A percentile compares a stretch with the other conserved stretches of the same genome.
Conservation (phyloP, 2,888 invertebrate species). For the Rosalia funebris region DNA sequence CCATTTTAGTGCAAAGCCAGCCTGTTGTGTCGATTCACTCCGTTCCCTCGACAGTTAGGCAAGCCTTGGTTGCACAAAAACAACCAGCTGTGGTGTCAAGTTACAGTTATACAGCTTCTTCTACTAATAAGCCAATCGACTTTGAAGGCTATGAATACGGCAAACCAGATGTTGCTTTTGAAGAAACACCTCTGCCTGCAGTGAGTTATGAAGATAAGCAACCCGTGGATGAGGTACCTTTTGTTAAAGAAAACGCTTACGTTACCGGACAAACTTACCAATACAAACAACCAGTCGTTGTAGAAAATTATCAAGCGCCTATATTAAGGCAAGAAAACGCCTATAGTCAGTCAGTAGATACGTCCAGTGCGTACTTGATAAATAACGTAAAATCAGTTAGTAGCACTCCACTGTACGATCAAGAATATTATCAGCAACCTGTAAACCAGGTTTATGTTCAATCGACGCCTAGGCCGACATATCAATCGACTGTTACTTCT, state of each 20-base stretch:
- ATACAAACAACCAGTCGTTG: constrained; percentile 18
- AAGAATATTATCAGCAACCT: constrained; percentile 2
- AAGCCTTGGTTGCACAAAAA: constrained; percentile 22
- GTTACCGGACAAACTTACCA: constrained; percentile 48
- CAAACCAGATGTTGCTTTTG: constrained; percentile 55
- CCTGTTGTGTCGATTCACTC: constrained; percentile 17
- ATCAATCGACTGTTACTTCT: constrained; percentile 61
- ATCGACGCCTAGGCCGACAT: constrained; percentile 58
- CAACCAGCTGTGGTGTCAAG: constrained; percentile 52
- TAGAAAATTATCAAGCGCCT: constrained; percentile 37
- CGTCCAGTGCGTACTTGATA: constrained; percentile 10
- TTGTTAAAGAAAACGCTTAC: constrained; percentile 58
- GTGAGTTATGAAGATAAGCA: constrained; percentile 43
- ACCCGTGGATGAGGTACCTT: constrained; percentile 55
- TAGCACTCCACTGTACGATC: constrained; percentile 18
- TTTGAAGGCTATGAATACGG: constrained; percentile 49
- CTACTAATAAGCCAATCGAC: constrained; percentile 26
- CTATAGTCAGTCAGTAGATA: constrained; percentile 26
- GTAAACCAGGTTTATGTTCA: constrained; percentile 33
- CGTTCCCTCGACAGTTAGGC: constrained; percentile 24
- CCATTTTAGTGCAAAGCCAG: neutral
- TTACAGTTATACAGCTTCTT: constrained; percentile 29
- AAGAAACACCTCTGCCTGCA: constrained; percentile 53
- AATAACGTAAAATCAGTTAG: constrained; percentile 25
- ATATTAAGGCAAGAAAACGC: constrained; percentile 9